Percentiles rank a stretch among this genome's conserved stretches.
phyloP scores from a whole-genome alignment of 2,888 invertebrate genomes.

The Tenthredo mesomela region DNA sequence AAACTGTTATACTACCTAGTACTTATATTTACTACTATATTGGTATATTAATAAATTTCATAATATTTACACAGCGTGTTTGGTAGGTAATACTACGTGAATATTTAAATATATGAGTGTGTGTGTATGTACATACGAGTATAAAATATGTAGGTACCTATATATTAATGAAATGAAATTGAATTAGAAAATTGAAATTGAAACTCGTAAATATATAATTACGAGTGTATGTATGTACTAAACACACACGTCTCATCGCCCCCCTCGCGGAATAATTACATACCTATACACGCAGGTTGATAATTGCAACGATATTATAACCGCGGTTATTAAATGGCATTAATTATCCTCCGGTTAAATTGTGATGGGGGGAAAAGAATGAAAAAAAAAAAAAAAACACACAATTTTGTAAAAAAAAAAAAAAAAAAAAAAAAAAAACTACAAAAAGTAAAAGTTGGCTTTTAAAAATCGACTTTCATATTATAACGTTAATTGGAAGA shows the following conservation, averaged over 20 bases:
- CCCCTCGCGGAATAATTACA: background rate
- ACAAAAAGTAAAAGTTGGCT: background rate
- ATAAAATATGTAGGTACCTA: background rate
- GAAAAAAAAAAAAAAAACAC: background rate
- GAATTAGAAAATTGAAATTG: slow-evolving; percentile 38
- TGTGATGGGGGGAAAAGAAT: background rate
- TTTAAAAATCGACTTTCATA: background rate
- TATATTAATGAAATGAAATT: slow-evolving; percentile 35
- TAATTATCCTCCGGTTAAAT: background rate
- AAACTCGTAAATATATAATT: slow-evolving; percentile 17
- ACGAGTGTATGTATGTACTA: background rate
- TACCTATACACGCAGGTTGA: background rate
- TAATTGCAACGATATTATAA: background rate
- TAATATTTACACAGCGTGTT: too few relatives aligned
- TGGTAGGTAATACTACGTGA: background rate
- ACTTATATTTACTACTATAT: too few relatives aligned
- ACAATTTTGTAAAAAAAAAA: too few relatives aligned
- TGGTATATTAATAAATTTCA: background rate
- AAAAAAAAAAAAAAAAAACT: background rate
- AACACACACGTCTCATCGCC: too few relatives aligned
- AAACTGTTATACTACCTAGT: too few relatives aligned
- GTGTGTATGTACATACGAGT: background rate
- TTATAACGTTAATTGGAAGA: background rate
- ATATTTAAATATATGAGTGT: background rate
- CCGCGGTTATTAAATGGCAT: background rate